phyloP scores from a whole-genome alignment of 2,888 invertebrate species.

The Meliscaeva auricollis region DNA sequence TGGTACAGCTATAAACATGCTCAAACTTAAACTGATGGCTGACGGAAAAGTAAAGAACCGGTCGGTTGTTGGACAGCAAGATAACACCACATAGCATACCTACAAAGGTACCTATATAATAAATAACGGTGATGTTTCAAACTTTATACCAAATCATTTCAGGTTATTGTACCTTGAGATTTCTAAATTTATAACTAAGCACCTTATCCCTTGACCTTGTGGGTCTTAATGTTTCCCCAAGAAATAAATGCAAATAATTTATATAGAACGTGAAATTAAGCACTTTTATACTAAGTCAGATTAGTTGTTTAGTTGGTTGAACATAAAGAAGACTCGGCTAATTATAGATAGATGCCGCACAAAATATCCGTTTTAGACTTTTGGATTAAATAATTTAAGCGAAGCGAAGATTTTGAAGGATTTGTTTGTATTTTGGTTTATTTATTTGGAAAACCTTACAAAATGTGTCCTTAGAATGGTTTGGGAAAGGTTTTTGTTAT shows the following conservation, averaged over 20 bases:
- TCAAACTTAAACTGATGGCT: not conserved
- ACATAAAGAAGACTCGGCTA: not conserved
- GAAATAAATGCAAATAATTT: not conserved
- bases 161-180: constrained; percentile 11
- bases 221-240: constrained; percentile 5
- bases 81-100: not conserved
- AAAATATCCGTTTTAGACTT: constrained; percentile 11
- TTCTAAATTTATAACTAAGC: constrained; percentile 2
- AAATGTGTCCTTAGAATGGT: too few relatives aligned
- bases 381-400: not conserved
- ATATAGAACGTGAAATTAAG: not conserved
- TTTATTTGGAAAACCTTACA: not conserved
- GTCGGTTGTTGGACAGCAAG: not conserved
- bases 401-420: not conserved
- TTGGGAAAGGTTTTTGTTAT: too few relatives aligned
- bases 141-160: constrained; percentile 11
- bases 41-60: not conserved
- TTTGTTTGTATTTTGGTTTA: not conserved
- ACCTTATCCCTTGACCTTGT: constrained; percentile 9
- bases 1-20: not conserved
- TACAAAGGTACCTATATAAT: constrained; percentile 2
- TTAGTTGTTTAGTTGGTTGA: constrained; percentile 24
- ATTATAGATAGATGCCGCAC: constrained; percentile 10
- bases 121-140: constrained; percentile 18
- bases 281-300: not conserved